Conservation (phyloP, 2,113 vertebrate genomes). For the Brevimyrus niger region DNA sequence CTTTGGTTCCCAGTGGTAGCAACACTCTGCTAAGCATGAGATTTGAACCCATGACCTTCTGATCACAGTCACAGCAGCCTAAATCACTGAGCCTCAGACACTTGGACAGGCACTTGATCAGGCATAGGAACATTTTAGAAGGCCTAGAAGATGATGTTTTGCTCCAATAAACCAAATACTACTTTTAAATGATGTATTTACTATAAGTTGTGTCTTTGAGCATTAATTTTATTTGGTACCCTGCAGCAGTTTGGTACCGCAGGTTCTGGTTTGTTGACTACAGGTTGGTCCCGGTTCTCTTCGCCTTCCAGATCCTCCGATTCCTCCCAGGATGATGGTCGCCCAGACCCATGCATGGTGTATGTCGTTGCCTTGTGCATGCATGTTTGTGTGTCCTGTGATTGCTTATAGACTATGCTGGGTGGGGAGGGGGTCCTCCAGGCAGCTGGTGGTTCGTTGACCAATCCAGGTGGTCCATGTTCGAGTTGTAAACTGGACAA, state of each 20-base stretch:
- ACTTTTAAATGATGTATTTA: neutral
- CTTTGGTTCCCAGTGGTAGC: neutral
- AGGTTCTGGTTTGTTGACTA: neutral
- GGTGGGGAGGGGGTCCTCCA: neutral
- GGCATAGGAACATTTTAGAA: neutral
- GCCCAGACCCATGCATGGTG: neutral
- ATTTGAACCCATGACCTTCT: neutral
- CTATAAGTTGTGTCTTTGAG: neutral
- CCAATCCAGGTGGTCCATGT: neutral
- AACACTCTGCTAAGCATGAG: neutral
- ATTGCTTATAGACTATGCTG: neutral
- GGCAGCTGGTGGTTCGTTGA: neutral
- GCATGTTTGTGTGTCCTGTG: neutral
- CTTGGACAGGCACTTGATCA: neutral
- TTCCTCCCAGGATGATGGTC: neutral
- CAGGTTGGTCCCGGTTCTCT: neutral
- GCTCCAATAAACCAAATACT: neutral
- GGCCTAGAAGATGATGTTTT: neutral
- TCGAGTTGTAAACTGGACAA: neutral
- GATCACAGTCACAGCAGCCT: neutral
- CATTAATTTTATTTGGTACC: neutral
- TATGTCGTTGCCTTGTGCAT: neutral
- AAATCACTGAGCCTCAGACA: neutral
- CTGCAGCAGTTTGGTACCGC: neutral
- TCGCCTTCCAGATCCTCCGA: neutral